Base-by-base conservation (phyloP, 2,888 invertebrate species). In the Lapara coniferarum region DNA sequence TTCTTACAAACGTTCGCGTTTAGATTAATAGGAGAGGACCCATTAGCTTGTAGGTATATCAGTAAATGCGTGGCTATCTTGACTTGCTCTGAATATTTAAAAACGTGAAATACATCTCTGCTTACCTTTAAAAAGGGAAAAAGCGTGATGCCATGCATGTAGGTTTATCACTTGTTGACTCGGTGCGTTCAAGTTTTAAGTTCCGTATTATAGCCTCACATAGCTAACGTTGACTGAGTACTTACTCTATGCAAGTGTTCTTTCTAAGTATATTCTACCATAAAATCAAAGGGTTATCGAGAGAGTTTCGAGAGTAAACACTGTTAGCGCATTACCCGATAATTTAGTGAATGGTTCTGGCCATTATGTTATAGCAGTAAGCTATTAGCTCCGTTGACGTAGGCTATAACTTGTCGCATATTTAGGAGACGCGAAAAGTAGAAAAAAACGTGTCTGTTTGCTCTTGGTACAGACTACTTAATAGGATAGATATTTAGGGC, bases 241-340 rank as follows among this genome's bases (percentile, higher is more conserved):
- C 37, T 7, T 37, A 19, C 46, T 8, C 6, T 13, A 49, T 49
- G 19, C 49, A 63, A 63, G 63, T 49, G 49, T 49, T 19, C 16
- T 13, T 16, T 46, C 63, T 63, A 63, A 63, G 63, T 63, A 63
- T 49, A 63, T 63, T 63, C 49, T 63, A 7, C 16, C 63, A 63
- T 63, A 63, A 63, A 63, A 63, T 63, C 46, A 63, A 63, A 63
- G 63, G 63, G 46, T 51, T 68, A 51, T 51, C 56, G 67, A 14
- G 49, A 30, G 56, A 51, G 57, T 58, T 68, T 51, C 51, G 52
- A 51, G 63, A 63, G 63, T 68, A 57, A 68, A 68, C 68, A 68
- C 58, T 58, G 51, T 13, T 68, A 58, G 57, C 58, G 68, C 68
- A 68, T 68, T 68, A 68, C 49, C 30, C 49, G 52, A 58, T 58